A percentile compares a stretch with the other conserved stretches of the same genome.
Evolutionary conservation across 92 coral and sea anemone genomes (phyloP).

Genomic region (Anthopleura xanthogrammica): DNA sequence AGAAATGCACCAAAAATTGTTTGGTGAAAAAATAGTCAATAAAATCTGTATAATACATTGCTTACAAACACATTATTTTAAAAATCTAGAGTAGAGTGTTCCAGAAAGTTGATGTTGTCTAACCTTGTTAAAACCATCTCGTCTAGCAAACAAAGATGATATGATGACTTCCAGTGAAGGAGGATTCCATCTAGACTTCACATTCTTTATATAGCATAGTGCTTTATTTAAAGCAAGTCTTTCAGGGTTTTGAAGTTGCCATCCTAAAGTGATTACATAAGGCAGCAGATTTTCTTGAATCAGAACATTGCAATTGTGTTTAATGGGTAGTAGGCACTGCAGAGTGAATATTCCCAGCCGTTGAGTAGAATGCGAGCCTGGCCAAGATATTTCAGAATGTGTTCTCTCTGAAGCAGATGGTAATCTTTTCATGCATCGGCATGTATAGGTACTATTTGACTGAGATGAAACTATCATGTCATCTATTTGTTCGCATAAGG

Average conservation of each 20-base stretch:
- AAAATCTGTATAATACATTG: too few relatives aligned
- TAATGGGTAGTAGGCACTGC: constrained; percentile 44
- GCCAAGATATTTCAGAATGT: constrained; percentile 21
- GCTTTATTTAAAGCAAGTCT: constrained; percentile 20
- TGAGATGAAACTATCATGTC: background rate
- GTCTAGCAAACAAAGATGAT: constrained; percentile 6
- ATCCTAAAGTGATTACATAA: constrained; percentile 58
- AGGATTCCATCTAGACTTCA: background rate
- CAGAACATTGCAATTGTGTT: constrained; percentile 46
- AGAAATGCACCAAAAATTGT: too few relatives aligned
- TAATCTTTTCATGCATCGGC: constrained; percentile 1
- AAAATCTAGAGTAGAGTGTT: too few relatives aligned
- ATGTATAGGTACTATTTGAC: background rate
- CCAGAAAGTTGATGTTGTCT: background rate
- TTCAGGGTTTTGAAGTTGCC: constrained; percentile 46
- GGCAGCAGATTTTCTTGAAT: constrained; percentile 57
- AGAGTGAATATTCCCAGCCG: constrained; percentile 74
- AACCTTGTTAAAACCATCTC: constrained; percentile 8
- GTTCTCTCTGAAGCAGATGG: background rate
- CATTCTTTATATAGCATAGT: background rate
- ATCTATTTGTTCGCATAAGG: constrained; percentile 13
- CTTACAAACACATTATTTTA: too few relatives aligned
- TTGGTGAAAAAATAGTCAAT: too few relatives aligned
- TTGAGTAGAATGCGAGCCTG: constrained; percentile 62
- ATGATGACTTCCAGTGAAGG: constrained; percentile 12